Evolutionary conservation across 2,113 vertebrate species (phyloP).

Genomic region (Promerops cafer): DNA sequence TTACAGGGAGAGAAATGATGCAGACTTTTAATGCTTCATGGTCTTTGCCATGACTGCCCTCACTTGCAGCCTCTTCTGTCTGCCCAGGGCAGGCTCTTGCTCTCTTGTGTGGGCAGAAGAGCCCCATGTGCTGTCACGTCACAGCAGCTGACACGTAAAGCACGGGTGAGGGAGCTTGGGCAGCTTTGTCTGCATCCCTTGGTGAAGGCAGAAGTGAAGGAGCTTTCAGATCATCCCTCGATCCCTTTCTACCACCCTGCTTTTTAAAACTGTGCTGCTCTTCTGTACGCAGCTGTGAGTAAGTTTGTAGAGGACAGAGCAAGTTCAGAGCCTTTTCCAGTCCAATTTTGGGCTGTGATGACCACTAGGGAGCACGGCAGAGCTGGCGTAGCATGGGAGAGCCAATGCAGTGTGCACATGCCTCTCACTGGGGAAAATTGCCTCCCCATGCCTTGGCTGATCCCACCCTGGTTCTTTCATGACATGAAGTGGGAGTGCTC

Average conservation of each 20-base stretch:
- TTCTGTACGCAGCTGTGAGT: background rate
- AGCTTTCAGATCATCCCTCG: background rate
- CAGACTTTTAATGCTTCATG: background rate
- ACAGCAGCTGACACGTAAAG: background rate
- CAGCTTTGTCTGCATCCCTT: background rate
- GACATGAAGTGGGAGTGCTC: background rate
- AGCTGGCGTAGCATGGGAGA: slow-evolving; percentile 9
- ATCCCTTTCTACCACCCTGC: background rate
- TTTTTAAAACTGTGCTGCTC: background rate
- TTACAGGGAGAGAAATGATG: background rate
- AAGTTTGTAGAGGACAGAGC: background rate
- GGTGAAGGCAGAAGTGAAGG: background rate
- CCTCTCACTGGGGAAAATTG: background rate
- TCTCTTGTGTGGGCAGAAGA: background rate
- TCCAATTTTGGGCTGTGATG: background rate
- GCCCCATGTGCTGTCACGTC: background rate
- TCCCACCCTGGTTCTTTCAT: background rate
- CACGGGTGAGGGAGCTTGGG: background rate
- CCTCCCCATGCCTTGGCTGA: background rate
- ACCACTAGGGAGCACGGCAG: slow-evolving; percentile 65
- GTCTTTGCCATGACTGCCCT: background rate
- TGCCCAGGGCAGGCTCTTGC: background rate
- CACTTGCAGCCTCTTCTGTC: background rate
- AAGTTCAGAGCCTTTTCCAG: background rate
- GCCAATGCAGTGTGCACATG: background rate